Evolutionary conservation across 1,140 invertebrate species (phyloP), one percentile per base, ranked within the genome.

Genomic region (Hyphantria cunea): DNA sequence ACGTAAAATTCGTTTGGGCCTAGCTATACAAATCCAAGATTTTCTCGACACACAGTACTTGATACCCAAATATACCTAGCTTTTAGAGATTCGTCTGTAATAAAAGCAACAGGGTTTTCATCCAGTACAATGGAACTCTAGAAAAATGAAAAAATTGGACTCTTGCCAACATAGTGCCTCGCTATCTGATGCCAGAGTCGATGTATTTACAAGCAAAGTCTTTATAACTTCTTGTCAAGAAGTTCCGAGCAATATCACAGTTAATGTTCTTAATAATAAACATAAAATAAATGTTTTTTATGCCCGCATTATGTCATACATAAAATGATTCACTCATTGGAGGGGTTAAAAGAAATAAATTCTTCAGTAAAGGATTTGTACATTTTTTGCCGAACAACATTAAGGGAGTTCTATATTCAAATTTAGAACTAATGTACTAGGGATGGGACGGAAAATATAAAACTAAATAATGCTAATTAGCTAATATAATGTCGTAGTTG

Each of bases 211-310:
- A 75, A 71, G 68, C 68, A 68, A 78, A 76, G 63, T 70, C 74
- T 75, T 78, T 78, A 73, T 75, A 69, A 71, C 70, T 75, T 72
- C 70, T 78, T 73, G 53, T 73, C 52, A 73, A 78, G 66, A 55
- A 55, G 58, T 61, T 50, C 60, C 17, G 50, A 54, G 69, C 74
- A 78, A 78, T 78, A 72, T 25, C 17, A 25, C 17, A 25, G 17
- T 39, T 39, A 39, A 39, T 39, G n/a, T 39, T 0, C 37, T 39
- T 7, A 39, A 2, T 39, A 39, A 10, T 39, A 39, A 39, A 39
- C 37, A 25, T 25, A 25, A 25, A 25, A 25, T 25, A 25, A 25
- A 25, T 25, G 17, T 25, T 25, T 25, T 25, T 25, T 25, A 25
- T 25, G 5, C 2, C 5, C 17, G 17, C 17, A 25, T 25, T 25